Conservation (phyloP, 2,797 vertebrate species). For the Phyllotis vaccarum region DNA sequence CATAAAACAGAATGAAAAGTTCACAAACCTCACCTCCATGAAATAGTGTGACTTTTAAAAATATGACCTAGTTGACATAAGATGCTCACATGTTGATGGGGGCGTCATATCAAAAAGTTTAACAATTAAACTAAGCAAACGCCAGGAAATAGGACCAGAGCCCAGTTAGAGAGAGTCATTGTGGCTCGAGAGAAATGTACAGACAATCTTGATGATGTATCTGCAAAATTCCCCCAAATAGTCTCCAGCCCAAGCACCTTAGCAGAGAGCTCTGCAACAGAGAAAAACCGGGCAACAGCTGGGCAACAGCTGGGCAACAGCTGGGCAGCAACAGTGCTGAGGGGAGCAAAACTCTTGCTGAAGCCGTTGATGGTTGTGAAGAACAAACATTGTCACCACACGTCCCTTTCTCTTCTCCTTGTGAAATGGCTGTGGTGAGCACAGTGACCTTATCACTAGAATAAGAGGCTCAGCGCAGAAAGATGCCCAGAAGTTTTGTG, state of each 20-base stretch:
- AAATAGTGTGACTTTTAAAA: not conserved
- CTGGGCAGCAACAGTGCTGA: rapidly evolving
- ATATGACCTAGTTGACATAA: not conserved
- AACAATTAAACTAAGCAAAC: not conserved
- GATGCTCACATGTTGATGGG: not conserved
- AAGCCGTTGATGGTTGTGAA: not conserved
- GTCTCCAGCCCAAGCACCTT: not conserved
- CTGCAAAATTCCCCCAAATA: not conserved
- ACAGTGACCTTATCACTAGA: not conserved
- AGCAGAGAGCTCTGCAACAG: not conserved
- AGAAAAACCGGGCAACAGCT: rapidly evolving
- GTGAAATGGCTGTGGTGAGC: not conserved
- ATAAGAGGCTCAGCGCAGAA: too few species aligned
- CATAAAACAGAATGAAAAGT: not conserved
- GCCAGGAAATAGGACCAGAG: not conserved
- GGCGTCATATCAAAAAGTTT: not conserved
- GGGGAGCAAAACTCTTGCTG: not conserved
- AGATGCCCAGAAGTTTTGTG: not conserved
- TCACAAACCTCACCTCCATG: not conserved
- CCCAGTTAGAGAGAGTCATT: not conserved
- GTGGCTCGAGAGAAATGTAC: not conserved
- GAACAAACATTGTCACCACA: not conserved
- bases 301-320: rapidly evolving
- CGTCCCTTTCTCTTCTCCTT: not conserved
- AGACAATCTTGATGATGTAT: not conserved